Percentiles rank a stretch among this genome's conserved stretches.
These are phyloP conservation scores for Cyrtodaria siliqua DNA, from an alignment of 2,888 invertebrate species.

Conservation along the genomic window DNA sequence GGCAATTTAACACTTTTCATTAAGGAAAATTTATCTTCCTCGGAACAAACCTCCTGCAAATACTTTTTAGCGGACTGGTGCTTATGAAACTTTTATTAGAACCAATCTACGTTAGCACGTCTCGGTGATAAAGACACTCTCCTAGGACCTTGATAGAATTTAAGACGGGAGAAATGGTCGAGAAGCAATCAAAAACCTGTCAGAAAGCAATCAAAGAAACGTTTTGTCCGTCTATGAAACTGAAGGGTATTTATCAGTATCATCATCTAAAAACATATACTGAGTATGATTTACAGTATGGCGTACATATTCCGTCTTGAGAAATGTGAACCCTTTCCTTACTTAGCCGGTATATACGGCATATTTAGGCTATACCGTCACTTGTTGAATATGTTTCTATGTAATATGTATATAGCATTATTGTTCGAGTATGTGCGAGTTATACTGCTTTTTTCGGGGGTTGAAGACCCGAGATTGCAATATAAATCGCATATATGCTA, in stretches of 20 bases:
- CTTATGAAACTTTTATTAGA: conserved; percentile 51
- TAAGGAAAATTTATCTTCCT: conserved; percentile 51
- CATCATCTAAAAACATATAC: conserved; percentile 15
- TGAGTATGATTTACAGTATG: conserved; percentile 49
- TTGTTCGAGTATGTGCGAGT: no score
- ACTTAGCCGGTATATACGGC: no score
- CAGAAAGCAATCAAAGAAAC: conserved; percentile 60
- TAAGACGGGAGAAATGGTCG: conserved; percentile 30
- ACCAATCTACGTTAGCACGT: conserved; percentile 37
- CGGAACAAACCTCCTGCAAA: conserved; percentile 23
- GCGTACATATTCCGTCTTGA: no score
- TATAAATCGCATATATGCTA: no score
- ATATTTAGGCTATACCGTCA: no score
- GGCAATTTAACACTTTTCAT: conserved; percentile 57
- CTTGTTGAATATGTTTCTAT: no score
- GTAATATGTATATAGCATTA: no score
- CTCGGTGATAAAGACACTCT: conserved; percentile 26
- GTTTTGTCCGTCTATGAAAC: conserved; percentile 38
- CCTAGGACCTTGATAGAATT: conserved; percentile 38
- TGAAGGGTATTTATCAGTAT: conserved; percentile 50
- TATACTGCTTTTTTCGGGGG: no score
- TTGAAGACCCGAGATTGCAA: no score
- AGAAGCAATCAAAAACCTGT: conserved; percentile 42
- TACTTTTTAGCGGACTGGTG: conserved; percentile 29
- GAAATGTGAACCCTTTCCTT: no score